Evolutionary conservation across 2,113 vertebrate genomes (phyloP), one percentile per base, ranked within the genome.

Genomic region (Dicaeum eximium): DNA sequence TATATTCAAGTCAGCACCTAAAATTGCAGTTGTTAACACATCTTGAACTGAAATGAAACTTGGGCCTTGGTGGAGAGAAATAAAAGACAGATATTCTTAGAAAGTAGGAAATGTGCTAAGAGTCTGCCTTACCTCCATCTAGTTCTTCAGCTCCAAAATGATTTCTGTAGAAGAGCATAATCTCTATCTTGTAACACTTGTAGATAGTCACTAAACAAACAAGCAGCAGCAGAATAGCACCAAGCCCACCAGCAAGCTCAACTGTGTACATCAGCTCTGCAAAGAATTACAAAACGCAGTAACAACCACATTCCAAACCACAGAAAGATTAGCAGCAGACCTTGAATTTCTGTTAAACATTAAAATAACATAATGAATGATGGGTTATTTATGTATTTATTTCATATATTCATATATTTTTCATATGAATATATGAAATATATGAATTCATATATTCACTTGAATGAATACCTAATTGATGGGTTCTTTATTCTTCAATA

Each of bases 141-240:
- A 99, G 93, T 82, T 99, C 99, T 96, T 99, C 99, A 60, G 99
- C 98, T 97, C 99, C 99, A 97, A 99, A 99, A 97, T 99, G 98
- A 93, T 99, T 99, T 95, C 99, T 98, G 95, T 99, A 99, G 98
- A 99, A 99, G 72, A 99, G 98, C 99, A 99, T 99, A 94, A 99
- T 98, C 97, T 99, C 99, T 91, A 99, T 99, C 98, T 98, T 99
- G 98, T 99, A 99, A 97, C 99, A 99, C 95, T 99, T 99, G 98
- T 99, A 99, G 97, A 99, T 95, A 96, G 99, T 99, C 95, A 99
- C 99, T 98, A 99, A 98, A 95, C 99, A 99, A 97, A 99, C 98
- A 96, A 99, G 99, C 69, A 99, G 98, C 96, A 99, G 98, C 87
- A 99, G 98, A 98, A 99, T 99, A 86, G 99, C 99, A 96, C 99